Conservation (phyloP, 2,113 vertebrate genomes). For the Psettodes erumei region DNA sequence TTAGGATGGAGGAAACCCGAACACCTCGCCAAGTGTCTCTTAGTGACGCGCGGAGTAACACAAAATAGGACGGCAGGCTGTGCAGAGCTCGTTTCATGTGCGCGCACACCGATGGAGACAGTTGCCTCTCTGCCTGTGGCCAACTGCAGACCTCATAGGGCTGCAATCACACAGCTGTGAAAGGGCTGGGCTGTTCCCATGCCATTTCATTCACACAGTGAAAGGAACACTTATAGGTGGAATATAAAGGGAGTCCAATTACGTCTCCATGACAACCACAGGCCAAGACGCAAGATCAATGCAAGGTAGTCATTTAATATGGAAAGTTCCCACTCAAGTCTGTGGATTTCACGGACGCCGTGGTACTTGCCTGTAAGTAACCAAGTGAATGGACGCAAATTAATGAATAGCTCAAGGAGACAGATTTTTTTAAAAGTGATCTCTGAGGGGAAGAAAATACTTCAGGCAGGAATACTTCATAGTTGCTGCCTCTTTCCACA, state of each 20-base stretch:
- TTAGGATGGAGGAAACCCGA: background rate
- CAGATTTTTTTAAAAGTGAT: background rate
- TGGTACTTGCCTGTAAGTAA: slow-evolving; percentile 15
- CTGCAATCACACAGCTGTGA: slow-evolving; percentile 65
- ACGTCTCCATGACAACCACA: slow-evolving; percentile 68
- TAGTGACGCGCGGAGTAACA: too few species aligned
- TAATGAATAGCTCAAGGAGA: slow-evolving; percentile 12
- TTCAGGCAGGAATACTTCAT: background rate
- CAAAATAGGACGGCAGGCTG: background rate
- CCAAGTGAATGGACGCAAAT: background rate
- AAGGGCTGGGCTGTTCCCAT: slow-evolving; percentile 62
- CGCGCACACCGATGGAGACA: slow-evolving; percentile 45
- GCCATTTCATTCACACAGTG: slow-evolving; percentile 64
- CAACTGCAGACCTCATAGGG: slow-evolving; percentile 52
- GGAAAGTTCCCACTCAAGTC: slow-evolving; percentile 29
- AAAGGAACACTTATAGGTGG: slow-evolving; percentile 67
- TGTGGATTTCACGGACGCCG: slow-evolving; percentile 29
- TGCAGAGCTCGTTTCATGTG: slow-evolving; percentile 14
- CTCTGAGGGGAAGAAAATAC: background rate
- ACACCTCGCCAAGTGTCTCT: background rate
- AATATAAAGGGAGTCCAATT: slow-evolving; percentile 71
- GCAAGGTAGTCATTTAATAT: slow-evolving; percentile 53
- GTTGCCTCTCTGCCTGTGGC: slow-evolving; percentile 47
- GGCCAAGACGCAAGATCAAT: slow-evolving; percentile 53
- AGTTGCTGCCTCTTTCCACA: background rate